phyloP scores from a whole-genome alignment of 2,113 vertebrate species.

The Scomber japonicus region DNA sequence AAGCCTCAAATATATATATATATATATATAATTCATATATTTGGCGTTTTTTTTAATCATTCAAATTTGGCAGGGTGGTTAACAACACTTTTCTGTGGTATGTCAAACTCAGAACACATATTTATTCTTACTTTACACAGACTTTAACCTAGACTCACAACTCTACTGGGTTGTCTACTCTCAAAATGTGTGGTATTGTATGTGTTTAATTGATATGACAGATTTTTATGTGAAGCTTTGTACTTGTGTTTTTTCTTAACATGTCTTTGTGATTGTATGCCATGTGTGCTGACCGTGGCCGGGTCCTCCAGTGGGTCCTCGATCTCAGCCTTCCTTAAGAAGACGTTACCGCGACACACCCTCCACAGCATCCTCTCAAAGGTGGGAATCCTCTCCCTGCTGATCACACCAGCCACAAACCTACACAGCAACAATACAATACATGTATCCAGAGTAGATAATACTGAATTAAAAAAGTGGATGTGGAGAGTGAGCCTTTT shows the following conservation, averaged over 20 bases:
- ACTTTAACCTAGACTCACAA: neutral
- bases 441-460: neutral
- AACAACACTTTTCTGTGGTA: too few relatives aligned
- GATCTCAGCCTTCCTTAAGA: slow-evolving; percentile 96
- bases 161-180: neutral
- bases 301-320: slow-evolving; percentile 98
- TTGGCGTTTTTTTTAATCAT: too few relatives aligned
- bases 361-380: slow-evolving; percentile 99
- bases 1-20: too few relatives aligned
- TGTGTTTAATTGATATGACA: neutral
- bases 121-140: too few relatives aligned
- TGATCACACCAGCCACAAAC: slow-evolving; percentile 98
- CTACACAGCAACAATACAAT: slow-evolving; percentile 71
- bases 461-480: neutral
- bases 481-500: too few relatives aligned
- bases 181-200: neutral
- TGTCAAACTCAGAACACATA: too few relatives aligned
- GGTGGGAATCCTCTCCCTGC: slow-evolving; percentile 94
- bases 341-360: slow-evolving; percentile 98
- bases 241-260: neutral
- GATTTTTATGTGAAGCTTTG: neutral
- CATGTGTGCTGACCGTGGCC: slow-evolving; percentile 86
- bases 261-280: neutral
- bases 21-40: too few relatives aligned
- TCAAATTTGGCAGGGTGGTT: too few relatives aligned